These are phyloP conservation scores for Dipodomys ordii DNA, from an alignment of 2,113 vertebrate species.

Conservation along the genomic window DNA sequence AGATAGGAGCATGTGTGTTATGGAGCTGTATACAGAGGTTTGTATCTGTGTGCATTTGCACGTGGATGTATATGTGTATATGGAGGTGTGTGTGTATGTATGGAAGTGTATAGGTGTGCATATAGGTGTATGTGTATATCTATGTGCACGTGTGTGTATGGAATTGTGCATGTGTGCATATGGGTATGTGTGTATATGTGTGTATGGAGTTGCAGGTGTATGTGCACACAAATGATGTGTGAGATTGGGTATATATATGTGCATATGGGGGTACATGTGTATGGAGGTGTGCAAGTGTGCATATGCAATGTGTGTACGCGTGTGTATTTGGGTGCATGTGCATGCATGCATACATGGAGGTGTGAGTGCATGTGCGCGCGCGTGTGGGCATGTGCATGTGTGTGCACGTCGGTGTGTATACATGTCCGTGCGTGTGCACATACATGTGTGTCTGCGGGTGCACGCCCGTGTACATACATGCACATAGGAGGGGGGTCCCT, in stretches of 20 bases:
- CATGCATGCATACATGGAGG: fast-evolving
- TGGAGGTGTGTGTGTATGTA: neutral
- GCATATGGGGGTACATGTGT: neutral
- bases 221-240: too few species aligned
- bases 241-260: too few species aligned
- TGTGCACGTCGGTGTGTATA: neutral
- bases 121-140: too few species aligned
- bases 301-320: neutral
- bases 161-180: neutral
- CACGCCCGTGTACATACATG: too few species aligned
- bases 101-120: neutral
- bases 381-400: neutral
- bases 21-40: too few species aligned
- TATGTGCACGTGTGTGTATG: neutral
- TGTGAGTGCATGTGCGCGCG: neutral
- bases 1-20: neutral
- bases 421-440: too few species aligned
- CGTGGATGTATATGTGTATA: neutral
- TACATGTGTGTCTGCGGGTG: neutral
- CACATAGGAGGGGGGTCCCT: neutral
- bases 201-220: neutral
- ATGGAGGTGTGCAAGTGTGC: neutral
- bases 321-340: fast-evolving
- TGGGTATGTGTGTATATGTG: neutral
- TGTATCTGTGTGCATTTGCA: neutral